Base-by-base conservation (phyloP, 2,888 invertebrate species). In the Temnothorax ravouxi region DNA sequence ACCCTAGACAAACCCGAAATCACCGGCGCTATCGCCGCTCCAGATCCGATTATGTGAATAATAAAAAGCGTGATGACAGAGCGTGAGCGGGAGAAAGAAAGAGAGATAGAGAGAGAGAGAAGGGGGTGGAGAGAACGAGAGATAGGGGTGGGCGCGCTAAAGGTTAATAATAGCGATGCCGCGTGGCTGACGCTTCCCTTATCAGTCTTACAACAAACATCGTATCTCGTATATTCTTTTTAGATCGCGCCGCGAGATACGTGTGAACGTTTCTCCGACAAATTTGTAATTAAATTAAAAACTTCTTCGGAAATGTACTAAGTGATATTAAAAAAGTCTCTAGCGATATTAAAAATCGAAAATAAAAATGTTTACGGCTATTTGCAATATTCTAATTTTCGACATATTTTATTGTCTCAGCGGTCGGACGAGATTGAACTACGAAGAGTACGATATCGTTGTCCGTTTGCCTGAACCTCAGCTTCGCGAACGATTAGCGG, bases 1-100 rank as follows among this genome's bases (percentile, higher is more conserved):
- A 94, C 90, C 92, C 92, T 93, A 94, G 94, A 94, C 94, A 94
- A 94, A 94, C 93, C 94, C 91, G 91, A 94, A 94, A 94, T 94
- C 94, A 94, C 93, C 92, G 92, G 88, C 89, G 90, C 92, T 92
- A 93, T 93, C 92, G 90, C 91, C 91, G 88, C 89, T 86, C 92
- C 91, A 91, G 92, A 94, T 94, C 92, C 92, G 93, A 94, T 94
- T 94, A 94, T 92, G 89, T 90, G 92, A 91, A 92, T 92, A 92
- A 93, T 92, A 93, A 93, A 93, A 92, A 87, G 85, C 88, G 86
- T 69, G 61, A 62, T 64, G 67, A 85, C 66, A 56, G 50, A 67
- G 47, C 25, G 34, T 44, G 61, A 18, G 61, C 52, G 59, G 41
- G 50, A 34, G 29, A 8, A 67, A 41, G 29, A 15, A 29, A 66